Base-by-base conservation (phyloP, 2,113 vertebrate genomes). In the Urocitellus parryii region DNA sequence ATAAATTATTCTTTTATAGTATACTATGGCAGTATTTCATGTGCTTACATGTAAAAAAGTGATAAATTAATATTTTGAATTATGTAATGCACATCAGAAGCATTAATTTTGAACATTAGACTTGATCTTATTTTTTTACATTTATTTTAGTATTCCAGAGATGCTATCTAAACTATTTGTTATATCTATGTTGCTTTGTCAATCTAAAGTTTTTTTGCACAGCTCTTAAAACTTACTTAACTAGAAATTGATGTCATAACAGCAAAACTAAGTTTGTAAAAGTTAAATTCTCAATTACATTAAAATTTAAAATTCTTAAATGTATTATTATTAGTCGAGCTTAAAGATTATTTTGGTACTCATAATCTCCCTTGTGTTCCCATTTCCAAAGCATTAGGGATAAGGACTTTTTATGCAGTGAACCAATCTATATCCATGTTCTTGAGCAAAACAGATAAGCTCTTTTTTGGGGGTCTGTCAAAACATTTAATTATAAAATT, bases 401-500 rank as follows among this genome's bases (percentile, higher is more conserved):
- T 94, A 97, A 98, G 96, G 37, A 42, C n/a, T 94, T 97, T 95
- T 90, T 87, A 58, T 97, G 58, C 81, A 97, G 90, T 82, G 0
- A 1, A 0, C 16, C 95, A 94, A 97, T 97, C 89, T 97, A 76
- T 87, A 97, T 81, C 53, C 61, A 96, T 45, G 81, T 70, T 95
- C 82, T 97, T 98, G 72, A 93, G 73, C 90, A 97, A 97, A 97
- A 94, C 27, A 97, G 97, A 98, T 97, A 97, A 98, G 82, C 0
- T 63, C 25, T 63, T 63, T 63, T 63, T 63, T 22, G 24, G 45
- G 45, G 45, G 45, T 63, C 82, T 56, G 20, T 98, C 94, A 98
- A 98, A 98, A 97, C 93, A 98, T 97, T 97, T 98, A 98, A 98
- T 98, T 98, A 98, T 97, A 90, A 97, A 98, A 89, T 96, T 97